Conservation (phyloP, 1,140 invertebrate species). For the Episyrphus balteatus region DNA sequence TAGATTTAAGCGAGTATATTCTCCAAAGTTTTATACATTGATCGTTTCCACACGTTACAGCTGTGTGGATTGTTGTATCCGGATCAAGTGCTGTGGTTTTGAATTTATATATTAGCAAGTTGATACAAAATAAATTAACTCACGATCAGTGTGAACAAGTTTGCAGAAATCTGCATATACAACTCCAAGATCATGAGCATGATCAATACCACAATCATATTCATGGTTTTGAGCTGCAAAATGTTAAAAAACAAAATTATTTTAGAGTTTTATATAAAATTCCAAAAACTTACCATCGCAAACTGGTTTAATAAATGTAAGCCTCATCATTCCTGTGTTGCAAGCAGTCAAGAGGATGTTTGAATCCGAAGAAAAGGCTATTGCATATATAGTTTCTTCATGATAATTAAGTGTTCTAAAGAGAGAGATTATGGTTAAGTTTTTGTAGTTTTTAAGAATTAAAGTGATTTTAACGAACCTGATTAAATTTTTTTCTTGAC, state of each 20-base stretch:
- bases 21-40: slow-evolving; percentile 62
- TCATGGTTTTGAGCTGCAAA: background rate
- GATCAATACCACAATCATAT: slow-evolving; percentile 36
- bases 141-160: slow-evolving; percentile 25
- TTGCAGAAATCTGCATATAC: slow-evolving; percentile 52
- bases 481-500: slow-evolving; percentile 3
- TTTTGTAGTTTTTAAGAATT: background rate
- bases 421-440: slow-evolving; percentile 9
- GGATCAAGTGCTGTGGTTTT: background rate
- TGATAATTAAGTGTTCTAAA: slow-evolving; percentile 51
- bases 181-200: slow-evolving; percentile 67
- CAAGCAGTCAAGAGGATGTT: slow-evolving; percentile 54
- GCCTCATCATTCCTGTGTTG: slow-evolving; percentile 52
- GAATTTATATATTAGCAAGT: background rate
- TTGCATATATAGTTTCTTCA: slow-evolving; percentile 51
- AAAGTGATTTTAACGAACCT: background rate
- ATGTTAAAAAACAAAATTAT: background rate
- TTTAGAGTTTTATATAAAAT: background rate
- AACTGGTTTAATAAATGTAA: slow-evolving; percentile 13
- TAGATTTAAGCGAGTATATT: slow-evolving; percentile 5
- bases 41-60: slow-evolving; percentile 62
- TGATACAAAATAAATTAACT: slow-evolving; percentile 6
- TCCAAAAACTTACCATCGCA: background rate
- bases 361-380: slow-evolving; percentile 55
- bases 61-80: slow-evolving; percentile 39